Evolutionary conservation across 2,888 invertebrate species (phyloP).

Genomic region (Eueremaeus valkanovi): DNA sequence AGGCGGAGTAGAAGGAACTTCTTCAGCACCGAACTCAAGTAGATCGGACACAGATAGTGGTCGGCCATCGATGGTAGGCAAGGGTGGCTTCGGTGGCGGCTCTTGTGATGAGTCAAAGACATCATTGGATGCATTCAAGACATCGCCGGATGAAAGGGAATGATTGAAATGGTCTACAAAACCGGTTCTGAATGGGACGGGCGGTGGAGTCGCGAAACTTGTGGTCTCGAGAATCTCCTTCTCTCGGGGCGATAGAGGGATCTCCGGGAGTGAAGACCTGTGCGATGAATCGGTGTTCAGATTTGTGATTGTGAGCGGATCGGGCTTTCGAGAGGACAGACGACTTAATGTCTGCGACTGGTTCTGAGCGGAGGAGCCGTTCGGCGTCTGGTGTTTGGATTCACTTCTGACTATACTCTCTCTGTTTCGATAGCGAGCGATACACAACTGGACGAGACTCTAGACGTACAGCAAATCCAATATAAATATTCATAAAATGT

Average conservation of each 20-base stretch:
- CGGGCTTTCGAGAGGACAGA: background rate
- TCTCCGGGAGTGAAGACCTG: conserved; percentile 51
- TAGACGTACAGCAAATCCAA: conserved; percentile 50
- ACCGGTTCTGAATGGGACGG: background rate
- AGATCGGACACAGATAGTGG: background rate
- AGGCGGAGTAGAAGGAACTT: conserved; percentile 1
- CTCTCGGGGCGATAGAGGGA: conserved; percentile 53
- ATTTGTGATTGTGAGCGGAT: background rate
- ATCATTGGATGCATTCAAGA: conserved; percentile 32
- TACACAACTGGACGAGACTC: conserved; percentile 71
- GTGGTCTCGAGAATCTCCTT: conserved; percentile 53
- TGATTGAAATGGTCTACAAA: conserved; percentile 14
- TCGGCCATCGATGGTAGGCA: conserved; percentile 51
- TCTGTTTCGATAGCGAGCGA: conserved; percentile 69
- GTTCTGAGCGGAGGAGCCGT: background rate
- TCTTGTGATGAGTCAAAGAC: conserved; percentile 46
- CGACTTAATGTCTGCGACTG: background rate
- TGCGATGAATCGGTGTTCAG: conserved; percentile 40
- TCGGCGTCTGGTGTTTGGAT: conserved; percentile 38
- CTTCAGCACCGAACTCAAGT: background rate
- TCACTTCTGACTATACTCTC: conserved; percentile 43
- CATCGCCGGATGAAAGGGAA: conserved; percentile 33
- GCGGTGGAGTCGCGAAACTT: conserved; percentile 45
- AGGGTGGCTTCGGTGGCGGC: conserved; percentile 83
- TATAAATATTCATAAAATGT: too few relatives aligned